Evolutionary conservation across 2,113 vertebrate genomes (phyloP).

Genomic region (Perca schrenkii): DNA sequence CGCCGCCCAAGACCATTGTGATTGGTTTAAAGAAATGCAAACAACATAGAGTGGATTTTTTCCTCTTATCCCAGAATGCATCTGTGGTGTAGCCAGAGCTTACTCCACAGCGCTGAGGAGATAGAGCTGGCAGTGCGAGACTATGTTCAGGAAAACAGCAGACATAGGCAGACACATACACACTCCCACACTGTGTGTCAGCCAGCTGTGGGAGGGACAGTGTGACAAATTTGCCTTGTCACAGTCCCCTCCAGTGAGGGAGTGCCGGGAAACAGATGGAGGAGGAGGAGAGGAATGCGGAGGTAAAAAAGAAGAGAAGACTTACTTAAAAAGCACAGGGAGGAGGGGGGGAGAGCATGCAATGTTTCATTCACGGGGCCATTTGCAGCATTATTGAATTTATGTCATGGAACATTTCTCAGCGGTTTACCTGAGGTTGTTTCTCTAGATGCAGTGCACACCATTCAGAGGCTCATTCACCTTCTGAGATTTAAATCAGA

Average conservation of each 20-base stretch:
- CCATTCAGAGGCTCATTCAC: neutral
- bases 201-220: slow-evolving; percentile 6
- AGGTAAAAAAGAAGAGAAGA: neutral
- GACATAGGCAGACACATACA: neutral
- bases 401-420: slow-evolving; percentile 15
- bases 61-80: no score
- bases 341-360: neutral
- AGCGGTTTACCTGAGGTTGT: slow-evolving; percentile 10
- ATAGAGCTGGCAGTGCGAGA: no score
- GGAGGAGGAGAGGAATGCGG: slow-evolving; percentile 1
- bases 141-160: neutral
- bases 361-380: slow-evolving; percentile 31
- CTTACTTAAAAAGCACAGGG: neutral
- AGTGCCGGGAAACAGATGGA: neutral
- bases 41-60: no score
- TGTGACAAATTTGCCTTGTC: slow-evolving; percentile 2
- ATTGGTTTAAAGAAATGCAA: no score
- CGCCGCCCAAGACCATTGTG: no score
- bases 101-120: no score
- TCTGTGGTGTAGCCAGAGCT: no score
- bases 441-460: neutral
- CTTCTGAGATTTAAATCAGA: neutral
- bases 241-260: slow-evolving; percentile 4
- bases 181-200: neutral
- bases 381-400: slow-evolving; percentile 23